Conservation (phyloP, 2,888 invertebrate species). For the Sinodicranocentrus sp. region DNA sequence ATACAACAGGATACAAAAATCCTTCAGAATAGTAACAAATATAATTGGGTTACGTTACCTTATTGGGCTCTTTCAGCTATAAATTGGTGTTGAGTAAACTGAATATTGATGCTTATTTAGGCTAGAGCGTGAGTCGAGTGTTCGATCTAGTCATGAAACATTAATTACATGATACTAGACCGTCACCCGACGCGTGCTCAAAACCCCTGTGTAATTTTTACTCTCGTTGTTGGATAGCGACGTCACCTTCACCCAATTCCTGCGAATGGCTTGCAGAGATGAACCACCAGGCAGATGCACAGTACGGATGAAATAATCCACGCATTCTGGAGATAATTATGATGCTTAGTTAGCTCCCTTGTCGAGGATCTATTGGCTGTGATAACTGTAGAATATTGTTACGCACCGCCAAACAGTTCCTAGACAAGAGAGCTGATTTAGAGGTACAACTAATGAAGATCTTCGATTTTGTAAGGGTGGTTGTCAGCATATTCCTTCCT, state of each 20-base stretch:
- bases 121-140: conserved; percentile 76
- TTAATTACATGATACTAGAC: conserved; percentile 72
- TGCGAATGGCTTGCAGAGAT: too few species aligned
- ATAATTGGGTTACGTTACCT: too few species aligned
- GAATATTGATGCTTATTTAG: conserved; percentile 22
- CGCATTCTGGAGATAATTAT: background rate
- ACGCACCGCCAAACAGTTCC: conserved; percentile 77
- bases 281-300: too few species aligned
- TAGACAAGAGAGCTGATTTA: conserved; percentile 74
- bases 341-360: conserved; percentile 73
- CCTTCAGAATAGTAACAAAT: too few species aligned
- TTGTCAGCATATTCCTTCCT: too few species aligned
- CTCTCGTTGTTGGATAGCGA: background rate
- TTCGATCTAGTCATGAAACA: conserved; percentile 76
- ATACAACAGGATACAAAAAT: too few species aligned
- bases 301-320: too few species aligned
- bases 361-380: conserved; percentile 77
- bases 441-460: too few species aligned
- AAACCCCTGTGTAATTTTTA: conserved; percentile 17
- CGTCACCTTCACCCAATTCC: too few species aligned
- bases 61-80: too few species aligned
- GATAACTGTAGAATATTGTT: conserved; percentile 75
- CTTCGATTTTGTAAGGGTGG: too few species aligned
- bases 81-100: too few species aligned
- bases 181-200: conserved; percentile 76